Evolutionary conservation across 30 jellyfish, hydroid and myxozoan species (phyloP), one percentile per base, ranked within the genome.

Genomic region (Nemopilema nomurai): DNA sequence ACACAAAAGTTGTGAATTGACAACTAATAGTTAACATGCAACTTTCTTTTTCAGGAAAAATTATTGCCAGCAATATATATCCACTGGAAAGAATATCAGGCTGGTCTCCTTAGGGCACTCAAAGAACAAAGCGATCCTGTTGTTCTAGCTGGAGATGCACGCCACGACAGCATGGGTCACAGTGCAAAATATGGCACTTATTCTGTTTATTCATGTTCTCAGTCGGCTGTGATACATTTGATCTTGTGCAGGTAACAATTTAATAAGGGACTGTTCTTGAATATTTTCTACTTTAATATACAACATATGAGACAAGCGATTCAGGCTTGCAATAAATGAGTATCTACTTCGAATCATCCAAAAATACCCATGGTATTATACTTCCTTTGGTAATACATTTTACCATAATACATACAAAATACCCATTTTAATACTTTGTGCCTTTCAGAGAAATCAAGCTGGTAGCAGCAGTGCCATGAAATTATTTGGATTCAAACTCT

Each of bases 111-210:
- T 28, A 79, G 53, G 20, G n/a, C 27, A 6, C 69, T 49, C 28
- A 72, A 72, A 72, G 80, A 83, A 9, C 4, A 19, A 22, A 20
- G 26, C 21, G 69, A 62, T 21, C 51, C 79, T 18, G 71, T 31
- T 23, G 72, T 49, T 24, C 71, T 83, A 18, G 79, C 87, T 0
- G 92, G 87, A 53, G 92, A 83, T 72, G 92, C 85, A n/a, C 87
- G 92, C 64, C 82, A 63, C 28, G 92, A 83, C 69, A 69, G 88
- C 80, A 83, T 83, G 92, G 92, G 92, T 16, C 87, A 83, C 69
- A 63, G 80, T 83, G 92, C 92, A 52, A 83, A 49, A 49, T 83
- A 70, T 83, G 92, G 87, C 20, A 87, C 80, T 19, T 83, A 83
- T 63, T 49, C 88, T 18, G 49, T 83, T 19, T 83, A 29, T 41